Percentiles rank a stretch among this genome's conserved stretches.
phyloP scores from a whole-genome alignment of 2,888 invertebrate genomes.

The Leptopterna dolabrata region DNA sequence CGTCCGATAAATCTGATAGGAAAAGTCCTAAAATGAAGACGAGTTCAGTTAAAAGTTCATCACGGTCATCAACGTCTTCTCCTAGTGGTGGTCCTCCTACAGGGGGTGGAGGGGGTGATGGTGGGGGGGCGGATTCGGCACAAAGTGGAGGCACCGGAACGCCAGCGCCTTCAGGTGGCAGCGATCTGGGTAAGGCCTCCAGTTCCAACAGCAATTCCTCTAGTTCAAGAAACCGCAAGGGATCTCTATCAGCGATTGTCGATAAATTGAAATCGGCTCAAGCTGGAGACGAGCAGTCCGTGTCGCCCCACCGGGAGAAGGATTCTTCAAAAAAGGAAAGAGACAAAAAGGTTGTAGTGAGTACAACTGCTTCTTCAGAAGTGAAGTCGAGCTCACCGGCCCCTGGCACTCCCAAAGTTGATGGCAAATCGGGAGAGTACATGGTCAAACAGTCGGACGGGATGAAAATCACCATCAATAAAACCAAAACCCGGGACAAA shows the following conservation, averaged over 20 bases:
- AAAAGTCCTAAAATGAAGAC: slow-evolving; percentile 74
- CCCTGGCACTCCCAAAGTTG: slow-evolving; percentile 56
- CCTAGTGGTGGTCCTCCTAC: slow-evolving; percentile 43
- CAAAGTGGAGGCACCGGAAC: slow-evolving; percentile 61
- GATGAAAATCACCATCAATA: slow-evolving; percentile 92
- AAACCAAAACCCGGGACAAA: slow-evolving; percentile 80
- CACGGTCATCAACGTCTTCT: slow-evolving; percentile 40
- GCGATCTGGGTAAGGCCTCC: slow-evolving; percentile 60
- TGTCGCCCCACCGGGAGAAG: slow-evolving; percentile 32
- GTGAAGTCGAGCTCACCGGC: neutral
- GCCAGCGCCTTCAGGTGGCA: slow-evolving; percentile 57
- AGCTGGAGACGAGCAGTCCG: slow-evolving; percentile 65
- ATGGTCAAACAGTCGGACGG: slow-evolving; percentile 91
- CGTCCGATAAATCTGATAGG: slow-evolving; percentile 69
- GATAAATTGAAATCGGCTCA: slow-evolving; percentile 86
- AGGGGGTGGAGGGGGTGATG: slow-evolving; percentile 37
- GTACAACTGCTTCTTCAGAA: slow-evolving; percentile 70
- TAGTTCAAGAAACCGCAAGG: slow-evolving; percentile 72
- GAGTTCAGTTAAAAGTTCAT: slow-evolving; percentile 42
- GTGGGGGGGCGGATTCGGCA: slow-evolving; percentile 64
- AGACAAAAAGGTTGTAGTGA: slow-evolving; percentile 63
- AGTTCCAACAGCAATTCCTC: slow-evolving; percentile 57
- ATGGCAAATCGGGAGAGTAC: slow-evolving; percentile 73
- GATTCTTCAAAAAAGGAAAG: slow-evolving; percentile 62
- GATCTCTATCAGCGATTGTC: slow-evolving; percentile 85